Conservation (phyloP, 2,113 vertebrate genomes). For the Saccopteryx leptura region DNA sequence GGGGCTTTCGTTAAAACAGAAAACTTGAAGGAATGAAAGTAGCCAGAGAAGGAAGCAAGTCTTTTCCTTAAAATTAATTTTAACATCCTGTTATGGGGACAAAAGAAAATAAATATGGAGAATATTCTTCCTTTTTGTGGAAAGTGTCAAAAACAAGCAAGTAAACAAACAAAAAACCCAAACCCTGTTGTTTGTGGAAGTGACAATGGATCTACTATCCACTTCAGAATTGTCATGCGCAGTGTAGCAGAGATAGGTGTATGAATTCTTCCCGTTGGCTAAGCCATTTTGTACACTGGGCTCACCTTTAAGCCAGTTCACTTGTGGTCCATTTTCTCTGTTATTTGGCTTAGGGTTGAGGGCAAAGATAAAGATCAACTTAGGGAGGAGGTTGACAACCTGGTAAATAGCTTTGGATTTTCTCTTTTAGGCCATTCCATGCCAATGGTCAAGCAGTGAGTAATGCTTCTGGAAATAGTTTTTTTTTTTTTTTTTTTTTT, state of each 20-base stretch:
- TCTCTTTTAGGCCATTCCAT: constrained; percentile 5
- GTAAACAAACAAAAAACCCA: not conserved
- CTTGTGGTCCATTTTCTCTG: constrained; percentile 61
- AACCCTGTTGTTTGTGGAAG: not conserved
- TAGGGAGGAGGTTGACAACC: constrained; percentile 17
- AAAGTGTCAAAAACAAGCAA: not conserved
- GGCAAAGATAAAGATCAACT: constrained; percentile 42
- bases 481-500: not conserved
- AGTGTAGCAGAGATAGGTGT: not conserved
- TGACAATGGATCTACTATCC: not conserved
- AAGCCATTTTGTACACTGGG: not conserved
- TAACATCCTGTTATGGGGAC: not conserved
- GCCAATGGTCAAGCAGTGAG: not conserved
- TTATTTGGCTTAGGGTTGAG: constrained; percentile 57
- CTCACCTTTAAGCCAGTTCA: not conserved
- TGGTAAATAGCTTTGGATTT: constrained; percentile 48
- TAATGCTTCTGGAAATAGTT: not conserved
- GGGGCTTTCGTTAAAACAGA: not conserved
- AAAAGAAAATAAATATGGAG: not conserved
- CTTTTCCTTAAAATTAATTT: constrained; percentile 10
- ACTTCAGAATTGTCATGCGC: not conserved
- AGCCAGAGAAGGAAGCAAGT: not conserved
- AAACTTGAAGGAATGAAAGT: constrained; percentile 1
- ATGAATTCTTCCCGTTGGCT: not conserved
- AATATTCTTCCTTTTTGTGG: not conserved